A percentile compares a stretch with the other conserved stretches of the same genome.
Conservation (phyloP, 2,113 vertebrate genomes). For the Rhynchopsitta pachyrhyncha region DNA sequence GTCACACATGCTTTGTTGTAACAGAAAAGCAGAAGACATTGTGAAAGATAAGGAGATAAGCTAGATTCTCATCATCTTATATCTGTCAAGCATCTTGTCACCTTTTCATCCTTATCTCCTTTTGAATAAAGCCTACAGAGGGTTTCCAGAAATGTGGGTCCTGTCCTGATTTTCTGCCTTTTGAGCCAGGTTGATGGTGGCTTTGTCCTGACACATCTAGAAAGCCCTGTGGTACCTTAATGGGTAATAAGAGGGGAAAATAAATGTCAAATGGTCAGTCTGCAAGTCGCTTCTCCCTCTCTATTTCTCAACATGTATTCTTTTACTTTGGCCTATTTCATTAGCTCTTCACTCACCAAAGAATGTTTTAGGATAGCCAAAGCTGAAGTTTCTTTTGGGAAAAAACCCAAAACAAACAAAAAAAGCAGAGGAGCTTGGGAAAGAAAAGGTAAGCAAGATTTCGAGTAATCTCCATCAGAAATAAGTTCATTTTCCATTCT, state of each 20-base stretch:
- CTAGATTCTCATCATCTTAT: neutral
- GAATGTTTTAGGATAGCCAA: neutral
- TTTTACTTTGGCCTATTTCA: neutral
- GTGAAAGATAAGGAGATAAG: neutral
- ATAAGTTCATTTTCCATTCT: neutral
- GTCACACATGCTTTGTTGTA: neutral
- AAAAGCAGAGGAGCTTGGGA: neutral
- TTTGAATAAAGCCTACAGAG: conserved; percentile 17
- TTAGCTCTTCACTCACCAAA: neutral
- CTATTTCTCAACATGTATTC: neutral
- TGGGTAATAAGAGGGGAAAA: neutral
- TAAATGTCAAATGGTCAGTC: neutral
- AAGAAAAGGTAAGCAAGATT: neutral
- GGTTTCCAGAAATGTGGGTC: conserved; percentile 19
- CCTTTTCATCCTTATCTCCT: conserved; percentile 1
- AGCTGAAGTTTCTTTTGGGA: neutral
- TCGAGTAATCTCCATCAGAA: neutral
- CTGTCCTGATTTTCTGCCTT: conserved; percentile 9
- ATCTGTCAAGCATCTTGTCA: neutral
- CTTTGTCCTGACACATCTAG: neutral
- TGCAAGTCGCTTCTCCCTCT: neutral
- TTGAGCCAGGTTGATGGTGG: neutral
- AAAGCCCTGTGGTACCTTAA: neutral
- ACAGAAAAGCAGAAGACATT: neutral
- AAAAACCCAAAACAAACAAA: neutral